Evolutionary conservation across 2,888 invertebrate species (phyloP), one percentile per base, ranked within the genome.

Genomic region (Hirtodrosophila histrioides): DNA sequence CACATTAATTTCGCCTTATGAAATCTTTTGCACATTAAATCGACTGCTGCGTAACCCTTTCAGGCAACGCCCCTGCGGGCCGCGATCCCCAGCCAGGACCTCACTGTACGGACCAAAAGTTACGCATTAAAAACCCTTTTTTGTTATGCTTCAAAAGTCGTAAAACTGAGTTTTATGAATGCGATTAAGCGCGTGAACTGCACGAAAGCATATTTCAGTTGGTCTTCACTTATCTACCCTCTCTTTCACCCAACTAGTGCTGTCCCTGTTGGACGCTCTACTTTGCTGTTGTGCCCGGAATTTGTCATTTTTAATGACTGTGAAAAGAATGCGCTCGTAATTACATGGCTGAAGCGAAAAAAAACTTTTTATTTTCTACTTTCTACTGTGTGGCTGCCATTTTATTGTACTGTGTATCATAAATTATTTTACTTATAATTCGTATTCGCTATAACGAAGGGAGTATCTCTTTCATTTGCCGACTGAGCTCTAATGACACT

Each of bases 181-280:
- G 82, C 87, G 85, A 82, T 82, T 84, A 84, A 85, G 81, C 78
- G 76, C 78, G 85, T 84, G 78, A 86, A 81, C 84, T 86, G 86
- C 75, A 75, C 69, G 71, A 83, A 72, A 86, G 70, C 81, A 83
- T 86, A 86, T 86, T 83, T 78, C 72, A 68, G 63, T 71, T 62
- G 48, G 31, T 43, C 60, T 64, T 61, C 49, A 53, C 50, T 53
- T 54, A 51, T 33, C 11, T 23, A 27, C 51, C 29, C 12, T 43
- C 43, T 35, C 58, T 8, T n/a, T 35, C 8, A 9, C 49, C 23
- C 10, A 36, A 24, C 24, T 56, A 12, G 46, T 37, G 27, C 37
- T 49, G 53, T 45, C 44, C 39, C 27, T 58, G 49, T 50, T 29
- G 53, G 48, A 11, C 56, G 69, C 60, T 57, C 86, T 75, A 80